Conservation (phyloP, 2,797 vertebrate species). For the Toxotes lorentzi region DNA sequence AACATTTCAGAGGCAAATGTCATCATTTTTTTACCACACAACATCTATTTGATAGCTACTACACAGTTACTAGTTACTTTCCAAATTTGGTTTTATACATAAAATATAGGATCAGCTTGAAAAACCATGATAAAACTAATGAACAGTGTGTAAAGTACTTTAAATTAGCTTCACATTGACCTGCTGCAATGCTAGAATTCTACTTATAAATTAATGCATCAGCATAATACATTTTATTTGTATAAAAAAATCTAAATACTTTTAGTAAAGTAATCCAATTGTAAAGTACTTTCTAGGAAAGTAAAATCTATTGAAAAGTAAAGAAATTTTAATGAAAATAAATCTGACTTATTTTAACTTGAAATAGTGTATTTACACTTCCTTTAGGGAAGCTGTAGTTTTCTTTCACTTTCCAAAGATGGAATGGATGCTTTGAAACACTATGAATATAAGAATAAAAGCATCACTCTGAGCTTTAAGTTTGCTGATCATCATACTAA, state of each 20-base stretch:
- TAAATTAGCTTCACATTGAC: too few species aligned
- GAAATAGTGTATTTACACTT: background rate
- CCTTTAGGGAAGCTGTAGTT: background rate
- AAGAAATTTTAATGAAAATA: too few species aligned
- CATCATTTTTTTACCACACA: background rate
- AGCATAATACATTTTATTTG: too few species aligned
- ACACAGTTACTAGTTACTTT: background rate
- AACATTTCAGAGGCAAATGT: background rate
- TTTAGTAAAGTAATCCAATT: too few species aligned
- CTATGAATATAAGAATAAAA: constrained; percentile 1
- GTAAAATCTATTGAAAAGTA: too few species aligned
- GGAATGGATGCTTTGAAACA: constrained; percentile 4
- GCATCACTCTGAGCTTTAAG: constrained; percentile 3
- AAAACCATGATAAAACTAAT: background rate
- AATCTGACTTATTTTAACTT: too few species aligned
- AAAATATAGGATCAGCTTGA: background rate
- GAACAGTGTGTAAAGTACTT: background rate
- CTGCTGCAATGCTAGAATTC: too few species aligned
- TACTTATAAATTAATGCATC: too few species aligned
- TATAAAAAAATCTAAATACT: too few species aligned
- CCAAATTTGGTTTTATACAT: too few species aligned
- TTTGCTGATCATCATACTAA: constrained; percentile 15
- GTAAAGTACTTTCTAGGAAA: too few species aligned
- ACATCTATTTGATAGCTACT: background rate
- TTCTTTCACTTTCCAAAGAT: background rate